A percentile compares a stretch with the other conserved stretches of the same genome.
These are phyloP conservation scores for Mercenaria mercenaria DNA, from an alignment of 1,140 invertebrate genomes.

Conservation along the genomic window DNA sequence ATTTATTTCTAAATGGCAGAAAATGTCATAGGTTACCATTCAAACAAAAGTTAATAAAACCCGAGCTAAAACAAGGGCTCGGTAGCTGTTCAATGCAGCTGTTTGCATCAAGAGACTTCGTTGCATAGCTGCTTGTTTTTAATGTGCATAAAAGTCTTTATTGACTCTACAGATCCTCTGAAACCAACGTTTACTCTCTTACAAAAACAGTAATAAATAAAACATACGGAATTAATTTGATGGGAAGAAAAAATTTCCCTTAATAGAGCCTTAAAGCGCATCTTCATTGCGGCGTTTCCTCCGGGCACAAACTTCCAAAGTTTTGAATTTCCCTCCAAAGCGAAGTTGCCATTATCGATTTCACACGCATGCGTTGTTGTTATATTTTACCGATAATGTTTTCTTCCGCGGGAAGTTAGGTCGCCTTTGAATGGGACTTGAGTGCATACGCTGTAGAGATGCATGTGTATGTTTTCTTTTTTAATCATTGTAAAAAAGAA, in stretches of 20 bases:
- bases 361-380: constrained; percentile 40
- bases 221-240: constrained; percentile 29
- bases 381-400: constrained; percentile 21
- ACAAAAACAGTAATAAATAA: constrained; percentile 46
- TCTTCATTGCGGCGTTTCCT: background rate
- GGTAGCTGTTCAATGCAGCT: constrained; percentile 44
- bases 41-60: constrained; percentile 66
- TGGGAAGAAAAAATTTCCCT: background rate
- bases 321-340: constrained; percentile 59
- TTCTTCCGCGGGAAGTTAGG: constrained; percentile 18
- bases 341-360: background rate
- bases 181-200: constrained; percentile 4
- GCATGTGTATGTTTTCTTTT: too few relatives aligned
- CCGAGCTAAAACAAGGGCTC: constrained; percentile 39
- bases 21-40: constrained; percentile 40
- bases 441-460: background rate
- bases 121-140: background rate
- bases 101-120: constrained; percentile 9
- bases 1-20: constrained; percentile 48
- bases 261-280: background rate
- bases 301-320: constrained; percentile 16
- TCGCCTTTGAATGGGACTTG: background rate
- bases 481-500: too few relatives aligned
- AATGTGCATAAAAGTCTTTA: constrained; percentile 22
- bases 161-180: background rate